Percentiles rank a stretch among this genome's conserved stretches.
Conservation (phyloP, 1,140 invertebrate genomes). For the Bombus confusus region DNA sequence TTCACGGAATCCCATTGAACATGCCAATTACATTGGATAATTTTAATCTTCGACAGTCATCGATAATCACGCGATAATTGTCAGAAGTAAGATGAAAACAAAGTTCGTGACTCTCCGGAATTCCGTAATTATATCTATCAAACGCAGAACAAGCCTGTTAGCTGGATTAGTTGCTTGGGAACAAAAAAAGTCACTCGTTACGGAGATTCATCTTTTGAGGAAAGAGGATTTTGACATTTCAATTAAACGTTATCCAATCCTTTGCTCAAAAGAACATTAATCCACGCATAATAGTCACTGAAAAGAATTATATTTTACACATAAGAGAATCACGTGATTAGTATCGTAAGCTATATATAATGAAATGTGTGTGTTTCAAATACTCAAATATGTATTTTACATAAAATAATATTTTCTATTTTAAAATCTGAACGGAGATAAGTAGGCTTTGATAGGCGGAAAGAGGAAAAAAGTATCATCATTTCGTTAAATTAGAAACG, state of each 20-base stretch:
- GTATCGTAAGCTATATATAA: no score
- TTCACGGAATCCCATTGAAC: background rate
- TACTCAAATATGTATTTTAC: no score
- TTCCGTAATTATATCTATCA: conserved; percentile 62
- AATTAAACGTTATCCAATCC: conserved; percentile 33
- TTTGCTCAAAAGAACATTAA: background rate
- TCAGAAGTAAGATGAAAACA: conserved; percentile 33
- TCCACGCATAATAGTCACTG: background rate
- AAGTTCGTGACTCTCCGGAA: conserved; percentile 27
- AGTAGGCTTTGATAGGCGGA: no score
- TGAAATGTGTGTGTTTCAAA: no score
- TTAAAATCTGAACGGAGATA: no score
- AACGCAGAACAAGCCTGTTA: conserved; percentile 45
- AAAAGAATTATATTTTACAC: background rate
- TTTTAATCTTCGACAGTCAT: conserved; percentile 44
- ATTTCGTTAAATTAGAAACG: no score
- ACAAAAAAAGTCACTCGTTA: conserved; percentile 34
- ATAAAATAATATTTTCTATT: no score
- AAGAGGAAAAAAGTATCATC: no score
- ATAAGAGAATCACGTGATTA: no score
- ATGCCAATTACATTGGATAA: background rate
- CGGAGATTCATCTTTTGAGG: background rate
- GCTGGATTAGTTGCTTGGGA: conserved; percentile 9
- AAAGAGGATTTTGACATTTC: conserved; percentile 45
- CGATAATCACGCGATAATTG: conserved; percentile 34